Evolutionary conservation across 2,797 vertebrate species (phyloP).

Genomic region (Pipistrellus pygmaeus): DNA sequence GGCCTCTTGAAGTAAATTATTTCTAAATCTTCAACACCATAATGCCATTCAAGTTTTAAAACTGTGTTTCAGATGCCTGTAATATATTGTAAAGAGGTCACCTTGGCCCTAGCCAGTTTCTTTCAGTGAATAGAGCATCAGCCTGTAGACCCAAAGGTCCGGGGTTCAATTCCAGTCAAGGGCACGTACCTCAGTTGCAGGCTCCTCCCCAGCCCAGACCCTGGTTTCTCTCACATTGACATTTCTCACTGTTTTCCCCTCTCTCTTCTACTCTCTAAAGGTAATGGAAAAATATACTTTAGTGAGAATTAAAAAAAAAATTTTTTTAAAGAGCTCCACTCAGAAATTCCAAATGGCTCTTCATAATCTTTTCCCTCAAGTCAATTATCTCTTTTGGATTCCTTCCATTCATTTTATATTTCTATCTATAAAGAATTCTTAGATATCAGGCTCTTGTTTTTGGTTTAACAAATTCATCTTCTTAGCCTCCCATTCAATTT

Average conservation of each 20-base stretch:
- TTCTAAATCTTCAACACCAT: neutral
- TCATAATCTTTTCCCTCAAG: neutral
- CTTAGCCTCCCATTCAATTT: neutral
- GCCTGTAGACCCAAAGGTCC: no score
- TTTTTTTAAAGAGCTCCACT: neutral
- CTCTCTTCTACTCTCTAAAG: no score
- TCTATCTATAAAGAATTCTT: neutral
- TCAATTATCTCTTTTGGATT: neutral
- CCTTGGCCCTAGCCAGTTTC: neutral
- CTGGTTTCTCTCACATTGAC: no score
- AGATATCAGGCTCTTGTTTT: neutral
- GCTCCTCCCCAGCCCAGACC: no score
- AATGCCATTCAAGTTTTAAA: neutral
- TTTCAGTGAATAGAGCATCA: no score
- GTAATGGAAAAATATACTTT: no score
- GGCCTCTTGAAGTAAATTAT: neutral
- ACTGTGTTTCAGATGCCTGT: neutral
- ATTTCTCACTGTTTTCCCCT: no score
- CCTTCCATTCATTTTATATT: neutral
- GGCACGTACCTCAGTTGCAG: fast-evolving
- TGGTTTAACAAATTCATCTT: neutral
- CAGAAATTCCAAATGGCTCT: neutral
- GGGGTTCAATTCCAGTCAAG: no score
- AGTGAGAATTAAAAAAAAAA: no score
- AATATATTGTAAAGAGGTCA: neutral